Evolutionary conservation across 2,888 invertebrate genomes (phyloP).

Genomic region (Drosophila peninsularis): DNA sequence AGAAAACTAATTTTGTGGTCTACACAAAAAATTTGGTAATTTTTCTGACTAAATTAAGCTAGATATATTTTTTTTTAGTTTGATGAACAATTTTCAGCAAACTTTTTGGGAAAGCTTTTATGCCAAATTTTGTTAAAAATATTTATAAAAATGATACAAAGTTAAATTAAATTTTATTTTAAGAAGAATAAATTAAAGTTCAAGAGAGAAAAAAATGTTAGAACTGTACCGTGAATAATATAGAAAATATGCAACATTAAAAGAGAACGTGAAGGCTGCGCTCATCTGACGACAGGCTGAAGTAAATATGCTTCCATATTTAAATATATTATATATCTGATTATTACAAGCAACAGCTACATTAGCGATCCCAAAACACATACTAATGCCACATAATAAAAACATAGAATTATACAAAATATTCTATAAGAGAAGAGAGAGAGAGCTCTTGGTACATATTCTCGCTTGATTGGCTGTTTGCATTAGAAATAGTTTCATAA

Average conservation of each 20-base stretch:
- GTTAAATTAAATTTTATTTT: no score
- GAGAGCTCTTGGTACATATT: background rate
- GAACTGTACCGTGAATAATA: no score
- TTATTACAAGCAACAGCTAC: background rate
- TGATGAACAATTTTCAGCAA: no score
- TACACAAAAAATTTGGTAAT: no score
- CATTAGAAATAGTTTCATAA: slow-evolving; percentile 1
- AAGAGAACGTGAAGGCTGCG: background rate
- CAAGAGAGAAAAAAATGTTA: no score
- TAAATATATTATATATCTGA: no score
- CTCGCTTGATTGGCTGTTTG: background rate
- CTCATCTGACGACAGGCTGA: background rate
- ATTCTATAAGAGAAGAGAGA: background rate
- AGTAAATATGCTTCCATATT: no score
- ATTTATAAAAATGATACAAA: no score
- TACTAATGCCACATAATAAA: background rate
- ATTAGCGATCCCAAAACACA: background rate
- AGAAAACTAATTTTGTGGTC: no score
- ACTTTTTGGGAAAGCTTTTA: no score
- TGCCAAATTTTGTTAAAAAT: no score
- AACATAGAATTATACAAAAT: background rate
- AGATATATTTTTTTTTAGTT: background rate
- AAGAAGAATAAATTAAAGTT: no score
- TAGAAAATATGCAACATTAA: background rate
- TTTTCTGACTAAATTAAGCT: background rate